These are phyloP conservation scores for Slavum lentiscoides DNA, from an alignment of 2,888 invertebrate genomes.

Conservation along the genomic window DNA sequence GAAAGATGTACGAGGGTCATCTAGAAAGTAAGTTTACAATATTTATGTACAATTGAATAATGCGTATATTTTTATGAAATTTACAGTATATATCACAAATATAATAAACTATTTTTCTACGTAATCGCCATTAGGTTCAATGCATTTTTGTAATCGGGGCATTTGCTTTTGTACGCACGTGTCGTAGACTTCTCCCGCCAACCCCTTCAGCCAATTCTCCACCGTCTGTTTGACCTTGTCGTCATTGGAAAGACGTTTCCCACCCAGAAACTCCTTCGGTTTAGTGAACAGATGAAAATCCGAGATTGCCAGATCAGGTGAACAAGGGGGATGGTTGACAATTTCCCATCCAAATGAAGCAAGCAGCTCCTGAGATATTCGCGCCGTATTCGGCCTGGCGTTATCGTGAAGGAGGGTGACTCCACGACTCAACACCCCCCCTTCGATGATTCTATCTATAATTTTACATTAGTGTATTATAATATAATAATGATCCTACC, in stretches of 20 bases:
- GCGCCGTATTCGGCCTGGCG: neutral
- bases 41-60: neutral
- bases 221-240: neutral
- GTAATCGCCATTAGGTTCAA: neutral
- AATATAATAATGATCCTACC: too few relatives aligned
- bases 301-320: neutral
- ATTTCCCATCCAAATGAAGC: neutral
- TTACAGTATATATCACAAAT: neutral
- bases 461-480: too few relatives aligned
- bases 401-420: neutral
- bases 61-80: neutral
- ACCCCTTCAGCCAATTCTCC: neutral
- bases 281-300: neutral
- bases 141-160: neutral
- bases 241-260: neutral
- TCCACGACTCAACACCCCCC: neutral
- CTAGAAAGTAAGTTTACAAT: neutral
- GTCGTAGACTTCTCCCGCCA: neutral
- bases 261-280: neutral
- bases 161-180: neutral
- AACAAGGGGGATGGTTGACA: neutral
- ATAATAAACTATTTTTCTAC: neutral
- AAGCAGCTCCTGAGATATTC: too few relatives aligned
- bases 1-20: neutral
- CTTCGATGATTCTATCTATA: too few relatives aligned